Base-by-base conservation (phyloP, 1,140 invertebrate genomes). In the Calliphora vicina region DNA sequence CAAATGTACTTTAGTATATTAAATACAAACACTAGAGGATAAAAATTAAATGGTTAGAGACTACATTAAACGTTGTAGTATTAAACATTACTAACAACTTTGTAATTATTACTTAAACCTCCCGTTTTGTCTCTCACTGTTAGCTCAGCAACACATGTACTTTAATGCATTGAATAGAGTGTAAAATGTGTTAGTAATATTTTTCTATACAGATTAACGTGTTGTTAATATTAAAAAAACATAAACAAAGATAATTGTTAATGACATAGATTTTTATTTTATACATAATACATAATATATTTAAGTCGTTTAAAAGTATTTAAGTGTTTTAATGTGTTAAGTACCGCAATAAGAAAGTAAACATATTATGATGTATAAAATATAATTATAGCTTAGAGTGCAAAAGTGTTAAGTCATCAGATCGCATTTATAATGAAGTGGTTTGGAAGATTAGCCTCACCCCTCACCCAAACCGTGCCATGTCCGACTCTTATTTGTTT, bases 121-220 rank as follows among this genome's bases (percentile, higher is more conserved):
- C n/a, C n/a, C n/a, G n/a, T 35, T 35, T 35, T 35, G 35, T 13
- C 17, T 12, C 0, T 13, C 12, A 50, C 12, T 50, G 12, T 15
- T 17, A 15, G 1, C 15, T 17, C 15, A 50, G 45, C 45, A 50
- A 50, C 45, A 50, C 17, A 50, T 50, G 45, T 50, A 50, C 12
- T 15, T 50, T 67, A 67, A 23, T 23, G 61, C 61, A 23, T 10
- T 23, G 20, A 67, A 67, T 67, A 20, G 17, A 25, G 6, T 25
- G 61, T 67, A 67, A 67, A 67, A 67, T 67, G 61, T 67, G 61
- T 25, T 67, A 67, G 61, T 67, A 67, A 67, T 67, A 67, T 25
- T 67, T 67, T 67, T 67, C 17, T 67, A 67, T 25, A 35, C 35
- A 57, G 15, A 57, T 57, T 67, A 23, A 20, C 9, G 20, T 67